Percentiles rank a stretch among this genome's conserved stretches.
Evolutionary conservation across 2,888 invertebrate genomes (phyloP).

Genomic region (Hedya salicella): DNA sequence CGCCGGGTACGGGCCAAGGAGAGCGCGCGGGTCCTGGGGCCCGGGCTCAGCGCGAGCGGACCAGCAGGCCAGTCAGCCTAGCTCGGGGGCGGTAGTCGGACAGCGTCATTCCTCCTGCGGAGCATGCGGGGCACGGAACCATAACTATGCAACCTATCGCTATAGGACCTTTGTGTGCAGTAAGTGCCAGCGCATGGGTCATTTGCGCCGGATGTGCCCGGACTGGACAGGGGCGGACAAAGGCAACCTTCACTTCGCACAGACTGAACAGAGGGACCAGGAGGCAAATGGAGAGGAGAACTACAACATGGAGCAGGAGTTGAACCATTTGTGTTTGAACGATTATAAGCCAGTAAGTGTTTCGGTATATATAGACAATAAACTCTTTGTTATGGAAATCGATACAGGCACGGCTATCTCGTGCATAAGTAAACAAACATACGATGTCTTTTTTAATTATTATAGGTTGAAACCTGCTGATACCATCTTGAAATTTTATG

Average conservation of each 20-base stretch:
- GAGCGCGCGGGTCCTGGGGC: not conserved
- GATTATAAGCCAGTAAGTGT: conserved; percentile 20
- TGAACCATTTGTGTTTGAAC: conserved; percentile 1
- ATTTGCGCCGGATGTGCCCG: conserved; percentile 37
- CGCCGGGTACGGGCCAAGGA: not conserved
- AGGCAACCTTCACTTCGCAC: not conserved
- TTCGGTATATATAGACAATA: not conserved
- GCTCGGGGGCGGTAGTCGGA: not conserved
- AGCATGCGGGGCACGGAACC: conserved; percentile 11
- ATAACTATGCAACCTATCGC: not conserved
- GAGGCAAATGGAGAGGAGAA: conserved; percentile 2
- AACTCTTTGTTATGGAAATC: not conserved
- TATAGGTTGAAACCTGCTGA: not conserved
- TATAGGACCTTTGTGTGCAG: conserved; percentile 30
- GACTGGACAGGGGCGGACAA: conserved; percentile 1
- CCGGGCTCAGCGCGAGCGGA: not conserved
- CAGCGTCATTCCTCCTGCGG: not conserved
- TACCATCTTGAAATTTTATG: conserved; percentile 6
- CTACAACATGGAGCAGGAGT: conserved; percentile 10
- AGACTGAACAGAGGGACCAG: not conserved
- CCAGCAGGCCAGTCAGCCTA: not conserved
- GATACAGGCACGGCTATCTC: conserved; percentile 13
- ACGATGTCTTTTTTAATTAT: not conserved
- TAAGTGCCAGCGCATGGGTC: conserved; percentile 26
- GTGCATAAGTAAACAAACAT: conserved; percentile 1